phyloP scores from a whole-genome alignment of 2,113 vertebrate genomes.

The Hemiprocne comata region DNA sequence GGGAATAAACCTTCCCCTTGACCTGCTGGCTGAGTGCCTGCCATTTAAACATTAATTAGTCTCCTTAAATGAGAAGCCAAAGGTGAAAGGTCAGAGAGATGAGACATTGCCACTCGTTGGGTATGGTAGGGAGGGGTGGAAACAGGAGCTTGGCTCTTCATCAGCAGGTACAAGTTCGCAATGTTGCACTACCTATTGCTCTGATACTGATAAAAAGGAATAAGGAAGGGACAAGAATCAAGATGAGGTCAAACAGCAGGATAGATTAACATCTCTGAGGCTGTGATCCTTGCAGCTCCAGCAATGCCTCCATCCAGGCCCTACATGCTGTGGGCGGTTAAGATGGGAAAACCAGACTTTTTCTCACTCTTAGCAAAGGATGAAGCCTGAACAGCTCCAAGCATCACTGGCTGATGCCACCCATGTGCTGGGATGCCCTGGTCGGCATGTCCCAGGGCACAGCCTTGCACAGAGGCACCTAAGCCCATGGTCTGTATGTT shows the following conservation, averaged over 20 bases:
- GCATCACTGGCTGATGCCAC: not conserved
- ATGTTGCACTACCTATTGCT: not conserved
- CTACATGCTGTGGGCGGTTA: accelerated
- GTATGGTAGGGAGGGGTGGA: not conserved
- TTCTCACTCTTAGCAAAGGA: not conserved
- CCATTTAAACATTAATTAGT: constrained; percentile 52
- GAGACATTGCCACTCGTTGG: accelerated
- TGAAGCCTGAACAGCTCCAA: not conserved
- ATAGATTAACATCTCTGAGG: not conserved
- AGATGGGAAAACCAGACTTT: not conserved
- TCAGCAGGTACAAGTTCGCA: not conserved
- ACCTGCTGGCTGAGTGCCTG: not conserved
- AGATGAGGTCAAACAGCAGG: not conserved
- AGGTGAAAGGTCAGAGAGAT: constrained; percentile 47
- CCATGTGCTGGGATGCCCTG: accelerated
- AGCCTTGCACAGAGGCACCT: not conserved
- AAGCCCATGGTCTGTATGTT: not conserved
- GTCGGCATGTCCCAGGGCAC: not conserved
- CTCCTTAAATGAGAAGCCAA: not conserved
- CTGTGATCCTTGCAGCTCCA: accelerated
- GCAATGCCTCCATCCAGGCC: not conserved
- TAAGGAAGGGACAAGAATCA: not conserved
- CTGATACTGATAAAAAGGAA: not conserved
- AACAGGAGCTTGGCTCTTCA: not conserved
- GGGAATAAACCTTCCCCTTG: not conserved